Percentiles rank a stretch among this genome's conserved stretches.
Evolutionary conservation across 2,113 vertebrate species (phyloP).

Genomic region (Puffinus mauretanicus): DNA sequence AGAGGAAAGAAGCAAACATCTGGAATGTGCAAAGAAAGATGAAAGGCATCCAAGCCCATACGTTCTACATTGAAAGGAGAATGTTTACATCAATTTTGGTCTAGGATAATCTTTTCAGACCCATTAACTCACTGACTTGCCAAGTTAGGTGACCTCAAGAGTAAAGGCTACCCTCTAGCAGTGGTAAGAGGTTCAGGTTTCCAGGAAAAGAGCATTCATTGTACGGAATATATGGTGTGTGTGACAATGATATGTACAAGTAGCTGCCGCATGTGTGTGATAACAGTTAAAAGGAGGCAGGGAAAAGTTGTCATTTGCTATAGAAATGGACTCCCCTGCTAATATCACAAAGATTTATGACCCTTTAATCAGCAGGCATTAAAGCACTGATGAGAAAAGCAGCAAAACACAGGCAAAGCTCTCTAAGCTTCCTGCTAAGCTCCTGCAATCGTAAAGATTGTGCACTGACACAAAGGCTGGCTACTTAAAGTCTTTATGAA

Average conservation of each 20-base stretch:
- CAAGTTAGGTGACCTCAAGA: conserved; percentile 45
- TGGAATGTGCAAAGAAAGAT: conserved; percentile 51
- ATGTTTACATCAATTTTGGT: conserved; percentile 58
- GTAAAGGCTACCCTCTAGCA: conserved; percentile 34
- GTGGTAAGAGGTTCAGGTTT: conserved; percentile 4
- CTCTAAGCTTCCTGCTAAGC: conserved; percentile 8
- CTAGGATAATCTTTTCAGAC: conserved; percentile 50
- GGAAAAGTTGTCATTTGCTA: not conserved
- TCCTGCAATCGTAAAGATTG: not conserved
- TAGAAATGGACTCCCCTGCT: not conserved
- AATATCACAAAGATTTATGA: conserved; percentile 59
- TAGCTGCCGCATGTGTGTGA: not conserved
- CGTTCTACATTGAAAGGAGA: conserved; percentile 16
- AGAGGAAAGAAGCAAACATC: conserved; percentile 52
- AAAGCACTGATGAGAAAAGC: conserved; percentile 54
- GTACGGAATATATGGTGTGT: not conserved
- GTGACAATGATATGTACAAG: not conserved
- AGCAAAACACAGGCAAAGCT: conserved; percentile 21
- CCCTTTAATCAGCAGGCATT: conserved; percentile 21
- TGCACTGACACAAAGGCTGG: not conserved
- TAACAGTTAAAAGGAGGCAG: not conserved
- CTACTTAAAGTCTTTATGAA: conserved; percentile 3
- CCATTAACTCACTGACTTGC: conserved; percentile 64
- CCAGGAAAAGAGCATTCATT: not conserved
- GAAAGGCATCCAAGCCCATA: conserved; percentile 39